Evolutionary conservation across 2,888 invertebrate species (phyloP), one percentile per base, ranked within the genome.

Genomic region (Lepidocyrtinus sp.): DNA sequence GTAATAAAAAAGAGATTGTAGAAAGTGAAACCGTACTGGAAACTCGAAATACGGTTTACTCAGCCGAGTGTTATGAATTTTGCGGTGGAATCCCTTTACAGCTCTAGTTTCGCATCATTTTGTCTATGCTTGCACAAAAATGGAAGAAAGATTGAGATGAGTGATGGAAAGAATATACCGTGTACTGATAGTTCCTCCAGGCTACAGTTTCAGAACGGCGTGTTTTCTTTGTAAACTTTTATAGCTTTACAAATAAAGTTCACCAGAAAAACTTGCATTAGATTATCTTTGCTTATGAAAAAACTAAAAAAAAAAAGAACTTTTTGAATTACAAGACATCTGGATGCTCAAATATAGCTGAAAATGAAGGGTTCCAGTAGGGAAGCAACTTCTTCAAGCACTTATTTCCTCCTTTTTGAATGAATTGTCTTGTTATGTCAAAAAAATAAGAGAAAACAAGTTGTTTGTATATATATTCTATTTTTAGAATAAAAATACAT

Each of bases 241-340:
- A 36, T 36, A 7, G 5, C 12, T 36, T 36, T 36, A 7, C 36
- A 7, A 36, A 5, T 36, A 36, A 5, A 7, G n/a, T n/a, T n/a
- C n/a, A n/a, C n/a, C n/a, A 36, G 36, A 12, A 36, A 36, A 36
- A 36, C 36, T 36, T 7, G 5, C 93, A 36, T 36, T 5, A 36
- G 12, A 36, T 36, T 36, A 36, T 36, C 36, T n/a, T 46, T 72
- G 17, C 22, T 59, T 69, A 12, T 55, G 26, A 26, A 19, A 55
- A 62, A 62, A 5, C 12, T 36, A n/a, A n/a, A n/a, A n/a, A n/a
- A n/a, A n/a, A n/a, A n/a, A n/a, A n/a, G n/a, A n/a, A n/a, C n/a
- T n/a, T n/a, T n/a, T n/a, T n/a, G n/a, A n/a, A n/a, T n/a, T n/a
- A n/a, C n/a, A n/a, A n/a, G n/a, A n/a, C n/a, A n/a, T n/a, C n/a